Evolutionary conservation across 2,888 invertebrate species (phyloP), one percentile per base, ranked within the genome.

Genomic region (Drosophila mayaguana): DNA sequence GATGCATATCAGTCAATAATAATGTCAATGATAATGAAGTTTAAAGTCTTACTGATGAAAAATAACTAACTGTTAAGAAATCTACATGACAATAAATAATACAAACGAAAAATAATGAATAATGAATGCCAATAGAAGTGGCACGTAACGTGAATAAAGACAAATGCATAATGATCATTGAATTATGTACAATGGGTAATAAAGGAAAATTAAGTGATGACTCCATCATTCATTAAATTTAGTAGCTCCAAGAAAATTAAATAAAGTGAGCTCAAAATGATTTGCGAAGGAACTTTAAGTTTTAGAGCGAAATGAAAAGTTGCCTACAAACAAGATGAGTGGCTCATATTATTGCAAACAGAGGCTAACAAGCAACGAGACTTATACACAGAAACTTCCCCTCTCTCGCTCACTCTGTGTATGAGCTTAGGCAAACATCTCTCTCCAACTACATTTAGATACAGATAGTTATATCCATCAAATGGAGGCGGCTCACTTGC

Each of bases 401-500:
- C n/a, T 28, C n/a, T 28, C n/a, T 9, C 38, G 16, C 16, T 16
- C 16, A 2, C 8, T 2, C n/a, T 14, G 18, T 51, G 20, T 5
- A 20, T 51, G 16, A 54, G 65, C 18, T 38, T 32, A 54, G 64
- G 36, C 67, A 54, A 67, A 43, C 68, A 54, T 67, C 43, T 54
- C 53, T 22, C 28, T 22, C 54, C 28, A 45, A 67, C 43, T 28
- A 54, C 28, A 53, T 36, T 53, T 36, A 53, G 51, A 22, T 53
- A 36, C 32, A 36, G 51, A 53, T 40, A 53, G 51, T 53, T 53
- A 28, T 67, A 65, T 65, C 65, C 67, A 67, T 65, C 65, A 65
- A 65, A 45, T 38, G 65, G 43, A 25, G 28, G 28, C 28, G 28
- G 36, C 8, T 22, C 55, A 20, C 36, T 54, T 43, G 54, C 67